phyloP scores from a whole-genome alignment of 1,140 invertebrate genomes.

The Drosophila willistoni region DNA sequence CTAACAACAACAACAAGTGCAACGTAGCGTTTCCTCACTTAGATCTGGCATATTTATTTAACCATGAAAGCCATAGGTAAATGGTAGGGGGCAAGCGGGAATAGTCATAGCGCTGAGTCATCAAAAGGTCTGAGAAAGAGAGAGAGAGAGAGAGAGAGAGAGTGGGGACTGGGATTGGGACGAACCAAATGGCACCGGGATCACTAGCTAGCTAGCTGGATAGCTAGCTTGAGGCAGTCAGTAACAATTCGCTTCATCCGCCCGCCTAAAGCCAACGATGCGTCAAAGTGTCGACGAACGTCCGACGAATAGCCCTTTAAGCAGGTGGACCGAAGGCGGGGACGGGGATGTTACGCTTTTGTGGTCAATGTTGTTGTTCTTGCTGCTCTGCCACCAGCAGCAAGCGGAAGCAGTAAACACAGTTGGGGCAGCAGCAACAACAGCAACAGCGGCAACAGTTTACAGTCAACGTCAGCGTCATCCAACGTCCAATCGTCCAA shows the following conservation, averaged over 20 bases:
- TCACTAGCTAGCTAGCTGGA: constrained; percentile 31
- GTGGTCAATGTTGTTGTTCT: constrained; percentile 46
- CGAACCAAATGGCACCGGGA: not conserved
- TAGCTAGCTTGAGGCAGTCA: no score
- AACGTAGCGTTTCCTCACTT: constrained; percentile 49
- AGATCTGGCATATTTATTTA: constrained; percentile 55
- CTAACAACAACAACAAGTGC: constrained; percentile 32
- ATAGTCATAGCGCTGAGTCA: constrained; percentile 22
- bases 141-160: no score
- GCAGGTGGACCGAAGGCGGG: not conserved
- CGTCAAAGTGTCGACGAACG: constrained; percentile 79
- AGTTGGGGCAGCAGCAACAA: constrained; percentile 46
- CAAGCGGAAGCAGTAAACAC: constrained; percentile 71
- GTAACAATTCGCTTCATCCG: constrained; percentile 16
- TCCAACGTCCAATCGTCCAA: not conserved
- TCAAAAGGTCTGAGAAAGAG: not conserved
- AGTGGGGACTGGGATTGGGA: constrained; percentile 35
- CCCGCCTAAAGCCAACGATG: constrained; percentile 66
- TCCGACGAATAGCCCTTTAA: constrained; percentile 29
- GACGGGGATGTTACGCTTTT: constrained; percentile 57
- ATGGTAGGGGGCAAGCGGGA: constrained; percentile 18
- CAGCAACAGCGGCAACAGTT: constrained; percentile 21
- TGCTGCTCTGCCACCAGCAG: constrained; percentile 3
- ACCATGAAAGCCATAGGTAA: constrained; percentile 49
- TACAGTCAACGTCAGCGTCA: constrained; percentile 55